Base-by-base conservation (phyloP, 2,888 invertebrate species). In the Plagodis dolabraria region DNA sequence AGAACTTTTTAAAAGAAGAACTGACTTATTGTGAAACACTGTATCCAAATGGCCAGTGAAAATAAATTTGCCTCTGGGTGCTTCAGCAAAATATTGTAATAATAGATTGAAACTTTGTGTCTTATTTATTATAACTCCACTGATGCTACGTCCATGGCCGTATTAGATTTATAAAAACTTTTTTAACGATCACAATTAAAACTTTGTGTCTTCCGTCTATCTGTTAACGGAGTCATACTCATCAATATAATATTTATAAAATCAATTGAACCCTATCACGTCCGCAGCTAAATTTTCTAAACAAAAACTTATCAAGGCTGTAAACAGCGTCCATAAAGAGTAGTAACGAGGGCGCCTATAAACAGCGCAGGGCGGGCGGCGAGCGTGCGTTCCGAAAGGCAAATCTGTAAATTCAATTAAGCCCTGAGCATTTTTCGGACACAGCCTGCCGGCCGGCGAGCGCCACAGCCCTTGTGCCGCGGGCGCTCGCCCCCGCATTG, bases 341-440 rank as follows among this genome's bases (percentile, higher is more conserved):
- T 77, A 80, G 83, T 86, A 86, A 86, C 83, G 83, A 83, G 82
- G 75, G 79, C 71, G 78, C 80, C 83, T 82, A 86, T 83, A 85
- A 83, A 81, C 80, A 83, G 82, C 70, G 81, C 72, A 69, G 75
- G 82, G 76, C 51, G 45, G 35, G 43, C 47, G 33, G 73, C 76
- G 75, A 75, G 83, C 80, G 85, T 86, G 83, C 87, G 87, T 86
- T 87, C 81, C 83, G 78, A 87, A 86, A 88, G 85, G 89, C 89
- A 89, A 91, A 92, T 92, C 91, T 89, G 87, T 85, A 89, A 90
- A 91, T 92, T 92, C 90, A 92, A 91, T 92, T 92, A 91, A 85
- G 89, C 86, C 83, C 82, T 75, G 83, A 87, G 88, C 87, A 90
- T 91, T 91, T 91, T 90, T 92, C 89, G 91, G 91, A 89, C 90